phyloP scores from a whole-genome alignment of 2,888 invertebrate genomes.

The Terebella lapidaria region DNA sequence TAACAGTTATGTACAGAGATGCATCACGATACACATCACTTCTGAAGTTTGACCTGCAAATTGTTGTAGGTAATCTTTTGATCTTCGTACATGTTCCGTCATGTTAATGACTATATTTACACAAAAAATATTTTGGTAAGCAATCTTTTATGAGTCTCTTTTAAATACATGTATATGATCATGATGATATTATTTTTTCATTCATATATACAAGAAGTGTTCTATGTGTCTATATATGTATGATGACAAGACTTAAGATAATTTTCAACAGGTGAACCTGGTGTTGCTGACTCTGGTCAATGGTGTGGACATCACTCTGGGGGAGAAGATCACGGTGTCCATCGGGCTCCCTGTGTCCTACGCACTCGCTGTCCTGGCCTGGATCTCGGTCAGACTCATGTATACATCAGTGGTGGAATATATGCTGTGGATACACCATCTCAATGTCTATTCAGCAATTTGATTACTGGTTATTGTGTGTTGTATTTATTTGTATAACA shows the following conservation, averaged over 20 bases:
- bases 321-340: neutral
- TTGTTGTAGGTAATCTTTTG: conserved; percentile 37
- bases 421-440: neutral
- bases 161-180: neutral
- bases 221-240: no score
- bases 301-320: conserved; percentile 27
- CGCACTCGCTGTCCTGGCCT: neutral
- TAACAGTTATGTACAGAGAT: conserved; percentile 41
- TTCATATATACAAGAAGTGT: no score
- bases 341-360: neutral
- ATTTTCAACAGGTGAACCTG: conserved; percentile 35
- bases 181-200: neutral
- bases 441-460: no score
- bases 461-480: no score
- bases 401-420: neutral
- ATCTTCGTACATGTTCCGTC: no score
- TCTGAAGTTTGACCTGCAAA: conserved; percentile 49
- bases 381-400: neutral
- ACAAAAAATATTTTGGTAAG: no score
- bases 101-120: no score
- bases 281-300: conserved; percentile 37
- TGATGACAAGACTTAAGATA: no score
- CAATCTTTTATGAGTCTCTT: neutral
- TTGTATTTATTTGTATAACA: no score
- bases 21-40: conserved; percentile 43